Conservation (phyloP, 1,140 invertebrate species). For the Tribolium madens region DNA sequence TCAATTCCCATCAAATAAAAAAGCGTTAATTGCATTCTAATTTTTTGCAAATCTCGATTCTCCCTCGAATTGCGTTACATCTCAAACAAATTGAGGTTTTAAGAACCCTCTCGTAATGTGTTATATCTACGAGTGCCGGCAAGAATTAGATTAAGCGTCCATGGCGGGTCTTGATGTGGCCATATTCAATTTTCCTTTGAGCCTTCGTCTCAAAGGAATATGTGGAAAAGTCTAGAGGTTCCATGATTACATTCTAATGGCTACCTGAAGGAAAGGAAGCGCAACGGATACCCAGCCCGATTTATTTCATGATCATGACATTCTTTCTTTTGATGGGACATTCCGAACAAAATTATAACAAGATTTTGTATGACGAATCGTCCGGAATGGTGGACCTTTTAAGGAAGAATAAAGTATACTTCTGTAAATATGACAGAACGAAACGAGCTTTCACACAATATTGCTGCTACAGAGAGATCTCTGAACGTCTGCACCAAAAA, state of each 20-base stretch:
- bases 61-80: constrained; percentile 5
- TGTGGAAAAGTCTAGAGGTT: constrained; percentile 30
- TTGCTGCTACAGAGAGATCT: too few species aligned
- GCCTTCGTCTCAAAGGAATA: constrained; percentile 19
- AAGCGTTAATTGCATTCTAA: not conserved
- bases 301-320: constrained; percentile 30
- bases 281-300: constrained; percentile 17
- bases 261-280: constrained; percentile 24
- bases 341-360: constrained; percentile 17
- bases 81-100: constrained; percentile 28
- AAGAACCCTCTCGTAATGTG: constrained; percentile 19
- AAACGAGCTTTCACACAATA: too few species aligned
- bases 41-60: too few species aligned
- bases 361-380: constrained; percentile 23
- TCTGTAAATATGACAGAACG: too few species aligned
- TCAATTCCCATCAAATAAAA: not conserved
- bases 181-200: constrained; percentile 39
- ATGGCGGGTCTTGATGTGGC: constrained; percentile 25
- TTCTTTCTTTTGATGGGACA: constrained; percentile 33
- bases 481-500: too few species aligned
- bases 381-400: not conserved
- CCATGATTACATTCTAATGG: constrained; percentile 30
- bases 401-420: too few species aligned
- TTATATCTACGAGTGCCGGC: constrained; percentile 16
- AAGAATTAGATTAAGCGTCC: constrained; percentile 32